These are phyloP conservation scores for Tolypeutes matacus DNA, from an alignment of 2,797 vertebrate species.

Conservation along the genomic window DNA sequence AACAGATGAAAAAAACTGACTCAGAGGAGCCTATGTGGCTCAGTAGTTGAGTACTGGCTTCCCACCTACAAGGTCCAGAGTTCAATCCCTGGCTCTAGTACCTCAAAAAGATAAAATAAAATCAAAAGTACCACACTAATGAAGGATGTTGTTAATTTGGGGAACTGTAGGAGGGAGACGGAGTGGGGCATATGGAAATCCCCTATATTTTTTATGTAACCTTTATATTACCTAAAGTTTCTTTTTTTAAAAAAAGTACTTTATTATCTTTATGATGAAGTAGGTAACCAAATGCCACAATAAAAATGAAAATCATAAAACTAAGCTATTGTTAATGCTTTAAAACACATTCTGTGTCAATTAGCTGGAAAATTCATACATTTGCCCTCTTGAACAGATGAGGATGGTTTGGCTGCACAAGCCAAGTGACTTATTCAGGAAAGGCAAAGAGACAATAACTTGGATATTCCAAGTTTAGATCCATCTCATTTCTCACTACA, in stretches of 20 bases:
- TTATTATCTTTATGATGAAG: background rate
- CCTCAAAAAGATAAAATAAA: too few species aligned
- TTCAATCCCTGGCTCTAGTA: too few species aligned
- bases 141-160: too few species aligned
- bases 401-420: constrained; percentile 1
- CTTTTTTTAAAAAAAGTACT: background rate
- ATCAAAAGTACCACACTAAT: too few species aligned
- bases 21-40: too few species aligned
- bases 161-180: too few species aligned
- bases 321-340: background rate
- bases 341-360: background rate
- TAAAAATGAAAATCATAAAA: background rate
- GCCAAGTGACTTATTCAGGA: background rate
- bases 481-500: background rate
- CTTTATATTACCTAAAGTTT: too few species aligned
- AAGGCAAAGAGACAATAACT: background rate
- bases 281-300: background rate
- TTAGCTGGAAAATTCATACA: background rate
- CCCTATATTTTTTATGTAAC: too few species aligned
- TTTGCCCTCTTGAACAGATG: background rate
- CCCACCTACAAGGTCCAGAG: too few species aligned
- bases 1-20: too few species aligned
- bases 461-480: background rate
- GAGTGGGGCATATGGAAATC: too few species aligned
- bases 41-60: too few species aligned